Evolutionary conservation across 2,797 vertebrate species (phyloP).

Genomic region (Enteromius treurensis): DNA sequence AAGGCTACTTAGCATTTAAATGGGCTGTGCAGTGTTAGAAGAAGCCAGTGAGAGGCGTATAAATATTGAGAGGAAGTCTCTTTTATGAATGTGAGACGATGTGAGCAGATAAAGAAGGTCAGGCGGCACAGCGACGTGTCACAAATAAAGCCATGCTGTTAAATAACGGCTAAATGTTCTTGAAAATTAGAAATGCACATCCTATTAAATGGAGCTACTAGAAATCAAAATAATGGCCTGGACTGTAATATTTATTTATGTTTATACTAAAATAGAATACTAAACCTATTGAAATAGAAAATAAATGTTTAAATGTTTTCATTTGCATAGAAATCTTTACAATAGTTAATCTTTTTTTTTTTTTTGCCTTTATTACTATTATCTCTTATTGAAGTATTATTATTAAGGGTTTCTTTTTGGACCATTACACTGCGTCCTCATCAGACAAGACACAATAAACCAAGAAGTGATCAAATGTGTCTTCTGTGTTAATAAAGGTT

Average conservation of each 20-base stretch:
- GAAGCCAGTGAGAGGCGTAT: constrained; percentile 25
- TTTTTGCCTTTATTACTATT: neutral
- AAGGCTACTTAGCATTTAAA: constrained; percentile 82
- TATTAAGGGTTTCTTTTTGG: neutral
- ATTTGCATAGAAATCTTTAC: neutral
- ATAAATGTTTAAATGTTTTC: neutral
- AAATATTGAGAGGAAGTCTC: constrained; percentile 48
- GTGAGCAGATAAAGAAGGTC: constrained; percentile 32
- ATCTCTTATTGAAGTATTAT: neutral
- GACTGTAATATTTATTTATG: too few species aligned
- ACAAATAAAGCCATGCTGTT: constrained; percentile 23
- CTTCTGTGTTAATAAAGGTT: neutral
- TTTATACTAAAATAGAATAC: neutral
- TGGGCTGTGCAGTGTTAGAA: constrained; percentile 64
- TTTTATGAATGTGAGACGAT: constrained; percentile 43
- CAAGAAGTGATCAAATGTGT: neutral
- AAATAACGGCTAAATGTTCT: neutral
- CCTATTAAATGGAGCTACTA: neutral
- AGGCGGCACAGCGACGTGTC: neutral
- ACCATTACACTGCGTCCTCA: neutral
- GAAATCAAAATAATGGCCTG: neutral
- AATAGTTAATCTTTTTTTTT: neutral
- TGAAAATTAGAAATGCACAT: constrained; percentile 14
- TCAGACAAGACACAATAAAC: neutral
- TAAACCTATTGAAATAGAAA: neutral